phyloP scores from a whole-genome alignment of 2,797 vertebrate genomes.

The Lepilemur septentrionalis region DNA sequence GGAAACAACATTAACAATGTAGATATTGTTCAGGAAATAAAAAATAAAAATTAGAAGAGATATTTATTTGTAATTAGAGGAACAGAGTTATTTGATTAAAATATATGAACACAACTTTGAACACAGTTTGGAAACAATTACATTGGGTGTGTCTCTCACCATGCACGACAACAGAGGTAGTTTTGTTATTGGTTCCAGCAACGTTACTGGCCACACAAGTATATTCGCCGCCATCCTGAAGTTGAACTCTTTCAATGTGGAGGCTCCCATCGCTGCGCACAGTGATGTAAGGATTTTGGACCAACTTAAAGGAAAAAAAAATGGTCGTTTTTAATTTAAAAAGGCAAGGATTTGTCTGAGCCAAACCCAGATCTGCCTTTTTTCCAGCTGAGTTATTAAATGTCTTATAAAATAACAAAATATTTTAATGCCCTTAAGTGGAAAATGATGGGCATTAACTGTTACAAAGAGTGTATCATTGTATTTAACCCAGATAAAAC shows the following conservation, averaged over 20 bases:
- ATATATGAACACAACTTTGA: neutral
- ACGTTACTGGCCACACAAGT: conserved; percentile 93
- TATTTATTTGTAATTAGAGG: neutral
- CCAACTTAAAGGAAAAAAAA: conserved; percentile 86
- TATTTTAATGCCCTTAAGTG: neutral
- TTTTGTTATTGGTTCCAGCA: conserved; percentile 92
- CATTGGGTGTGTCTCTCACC: conserved; percentile 85
- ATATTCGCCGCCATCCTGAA: conserved; percentile 93
- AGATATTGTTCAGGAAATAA: conserved; percentile 58
- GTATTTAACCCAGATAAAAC: neutral
- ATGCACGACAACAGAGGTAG: conserved; percentile 89
- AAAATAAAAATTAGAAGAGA: conserved; percentile 21
- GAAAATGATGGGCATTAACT: neutral
- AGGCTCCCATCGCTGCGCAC: conserved; percentile 94
- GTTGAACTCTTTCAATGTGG: conserved; percentile 92
- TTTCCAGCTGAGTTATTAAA: neutral
- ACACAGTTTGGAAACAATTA: neutral
- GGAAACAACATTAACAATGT: conserved; percentile 71
- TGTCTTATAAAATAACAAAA: neutral
- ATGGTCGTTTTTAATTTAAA: neutral
- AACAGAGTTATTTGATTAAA: conserved; percentile 22
- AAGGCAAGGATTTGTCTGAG: neutral
- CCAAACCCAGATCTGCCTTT: neutral
- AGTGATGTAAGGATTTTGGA: conserved; percentile 90
- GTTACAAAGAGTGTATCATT: neutral